phyloP scores from a whole-genome alignment of 2,797 vertebrate species.

The Enteromius fasciolatus region DNA sequence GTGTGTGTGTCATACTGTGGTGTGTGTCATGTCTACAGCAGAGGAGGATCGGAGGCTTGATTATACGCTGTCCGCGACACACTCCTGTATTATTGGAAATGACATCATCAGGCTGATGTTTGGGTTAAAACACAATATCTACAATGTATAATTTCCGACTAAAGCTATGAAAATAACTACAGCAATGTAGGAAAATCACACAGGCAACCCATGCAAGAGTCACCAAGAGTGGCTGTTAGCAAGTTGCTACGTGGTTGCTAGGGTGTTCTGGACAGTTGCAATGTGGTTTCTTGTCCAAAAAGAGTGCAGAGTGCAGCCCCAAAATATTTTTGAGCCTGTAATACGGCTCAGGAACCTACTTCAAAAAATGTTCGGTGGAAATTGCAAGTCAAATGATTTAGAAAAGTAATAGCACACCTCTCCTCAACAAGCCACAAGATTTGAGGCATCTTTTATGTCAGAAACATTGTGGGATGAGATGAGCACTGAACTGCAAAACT shows the following conservation, averaged over 20 bases:
- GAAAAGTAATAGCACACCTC: slow-evolving; percentile 19
- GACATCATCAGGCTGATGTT: slow-evolving; percentile 28
- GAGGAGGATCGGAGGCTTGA: slow-evolving; percentile 20
- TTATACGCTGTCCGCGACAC: slow-evolving; percentile 14
- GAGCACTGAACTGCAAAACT: not conserved
- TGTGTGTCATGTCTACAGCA: slow-evolving; percentile 26
- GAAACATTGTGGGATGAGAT: slow-evolving; percentile 18
- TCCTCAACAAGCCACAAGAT: not conserved
- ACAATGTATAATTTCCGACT: slow-evolving; percentile 25
- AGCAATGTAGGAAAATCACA: slow-evolving; percentile 11
- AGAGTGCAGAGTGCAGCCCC: not conserved
- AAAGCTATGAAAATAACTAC: slow-evolving; percentile 26
- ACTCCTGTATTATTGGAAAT: slow-evolving; percentile 36
- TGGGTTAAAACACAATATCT: slow-evolving; percentile 35
- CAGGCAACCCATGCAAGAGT: not conserved
- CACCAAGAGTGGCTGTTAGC: not conserved
- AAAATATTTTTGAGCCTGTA: not conserved
- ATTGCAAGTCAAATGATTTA: not conserved
- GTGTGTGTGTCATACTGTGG: not conserved
- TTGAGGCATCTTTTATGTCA: slow-evolving; percentile 21
- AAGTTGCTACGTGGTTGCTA: slow-evolving; percentile 30
- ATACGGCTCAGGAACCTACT: not conserved
- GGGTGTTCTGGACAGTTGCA: not conserved
- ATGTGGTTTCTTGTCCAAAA: not conserved
- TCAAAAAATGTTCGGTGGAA: not conserved